Evolutionary conservation across 2,113 vertebrate genomes (phyloP), one percentile per base, ranked within the genome.

Genomic region (Rissa tridactyla): DNA sequence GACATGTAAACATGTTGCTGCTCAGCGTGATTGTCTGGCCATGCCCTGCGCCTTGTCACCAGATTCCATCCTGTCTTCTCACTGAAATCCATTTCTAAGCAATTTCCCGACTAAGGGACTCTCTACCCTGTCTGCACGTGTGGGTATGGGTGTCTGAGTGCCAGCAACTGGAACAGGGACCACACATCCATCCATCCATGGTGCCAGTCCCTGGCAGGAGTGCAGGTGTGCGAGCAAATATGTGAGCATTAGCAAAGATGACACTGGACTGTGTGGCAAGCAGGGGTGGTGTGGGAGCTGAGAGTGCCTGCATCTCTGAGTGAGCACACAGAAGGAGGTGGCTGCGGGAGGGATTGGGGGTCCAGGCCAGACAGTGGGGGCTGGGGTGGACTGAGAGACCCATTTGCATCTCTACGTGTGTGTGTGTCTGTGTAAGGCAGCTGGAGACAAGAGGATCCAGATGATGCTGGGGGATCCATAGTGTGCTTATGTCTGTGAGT

Each of bases 151-250:
- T 80, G 57, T 54, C 72, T 64, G 54, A 49, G 52, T 46, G 26
- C 36, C 46, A 65, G 49, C 30, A 58, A 7, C n/a, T 58, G 52
- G 25, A 62, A 49, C 18, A 54, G 30, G 18, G 12, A 76, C 42
- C 32, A 18, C 0, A 0, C 1, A 4, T 22, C 15, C 1, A 4
- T 38, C 32, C 16, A 30, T 9, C 18, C 16, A 6, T 5, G 2
- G 27, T 64, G 34, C 44, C 40, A 44, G 58, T 2, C 3, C 40
- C 30, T 26, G 38, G 11, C 42, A 8, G 13, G 18, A 65, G 20
- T 18, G 38, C 32, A 38, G 12, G 14, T 15, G 2, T n/a, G 34
- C 5, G 2, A 12, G 6, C 38, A 82, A 52, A 47, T 29, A 9
- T 20, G 17, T 38, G 12, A 69, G 34, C 7, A 12, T 23, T 32